Evolutionary conservation across 35 echinoderm and acorn worm species (phyloP), one percentile per base, ranked within the genome.

Genomic region (Holothuria glaberrima): DNA sequence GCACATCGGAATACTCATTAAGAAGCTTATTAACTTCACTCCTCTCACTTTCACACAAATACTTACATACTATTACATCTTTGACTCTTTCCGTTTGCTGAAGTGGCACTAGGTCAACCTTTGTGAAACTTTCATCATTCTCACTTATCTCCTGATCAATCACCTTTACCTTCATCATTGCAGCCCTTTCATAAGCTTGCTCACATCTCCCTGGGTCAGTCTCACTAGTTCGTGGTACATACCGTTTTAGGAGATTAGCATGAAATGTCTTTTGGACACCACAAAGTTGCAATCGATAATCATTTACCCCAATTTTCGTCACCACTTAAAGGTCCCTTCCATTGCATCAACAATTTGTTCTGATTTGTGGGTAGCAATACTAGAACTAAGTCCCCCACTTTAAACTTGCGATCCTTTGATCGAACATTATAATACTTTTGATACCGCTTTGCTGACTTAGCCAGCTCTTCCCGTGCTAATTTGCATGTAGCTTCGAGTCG

Each of bases 191-290:
- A 27, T 17, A 31, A 86, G 30, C 68, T 75, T 26, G 34, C 24
- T 65, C n/a, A n/a, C n/a, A n/a, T n/a, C n/a, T n/a, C n/a, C n/a
- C n/a, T n/a, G n/a, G n/a, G n/a, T n/a, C n/a, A n/a, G n/a, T n/a
- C n/a, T n/a, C n/a, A n/a, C n/a, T n/a, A n/a, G n/a, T n/a, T n/a
- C n/a, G n/a, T n/a, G n/a, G n/a, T n/a, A n/a, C n/a, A n/a, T n/a
- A n/a, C n/a, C n/a, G n/a, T n/a, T n/a, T n/a, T n/a, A n/a, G 75
- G 12, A 91, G 62, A 36, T 91, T 86, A 16, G 90, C 77, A 91
- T 91, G 90, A 73, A 56, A 91, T 0, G 66, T 82, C 58, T 91
- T 91, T 22, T 16, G 16, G 6, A 56, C 85, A 33, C 90, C 80
- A 25, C 30, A 71, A 26, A 91, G 19, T 27, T 90, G 12, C 9